A percentile compares a stretch with the other conserved stretches of the same genome.
Conservation (phyloP, 2,113 vertebrate genomes). For the Sorex araneus region DNA sequence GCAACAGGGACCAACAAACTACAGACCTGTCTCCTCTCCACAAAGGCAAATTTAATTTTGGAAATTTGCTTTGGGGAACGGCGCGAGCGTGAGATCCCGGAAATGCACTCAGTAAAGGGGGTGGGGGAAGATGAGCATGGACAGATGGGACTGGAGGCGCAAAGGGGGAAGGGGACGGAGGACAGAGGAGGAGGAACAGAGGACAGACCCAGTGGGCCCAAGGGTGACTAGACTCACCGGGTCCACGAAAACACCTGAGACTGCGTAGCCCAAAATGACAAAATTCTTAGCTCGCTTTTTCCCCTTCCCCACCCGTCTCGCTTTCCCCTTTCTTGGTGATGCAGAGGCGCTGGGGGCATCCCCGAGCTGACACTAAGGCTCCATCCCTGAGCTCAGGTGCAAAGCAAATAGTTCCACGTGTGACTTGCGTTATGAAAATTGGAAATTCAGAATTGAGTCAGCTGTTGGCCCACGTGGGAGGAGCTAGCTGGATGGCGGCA, state of each 20-base stretch:
- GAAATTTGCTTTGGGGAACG: conserved; percentile 55
- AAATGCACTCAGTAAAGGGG: conserved; percentile 10
- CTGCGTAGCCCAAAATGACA: background rate
- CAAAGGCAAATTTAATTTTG: conserved; percentile 44
- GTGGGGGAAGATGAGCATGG: background rate
- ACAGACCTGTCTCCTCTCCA: conserved; percentile 36
- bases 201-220: background rate
- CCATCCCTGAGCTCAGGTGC: conserved; percentile 48
- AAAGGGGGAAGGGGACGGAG: background rate
- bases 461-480: conserved; percentile 76
- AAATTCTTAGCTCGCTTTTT: background rate
- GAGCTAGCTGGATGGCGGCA: conserved; percentile 64
- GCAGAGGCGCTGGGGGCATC: background rate
- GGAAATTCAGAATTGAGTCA: conserved; percentile 71
- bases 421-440: conserved; percentile 7
- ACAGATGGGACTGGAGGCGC: background rate
- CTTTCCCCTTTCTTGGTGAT: background rate
- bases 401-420: conserved; percentile 49
- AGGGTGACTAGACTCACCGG: rapidly evolving
- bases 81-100: background rate
- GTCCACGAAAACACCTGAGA: background rate
- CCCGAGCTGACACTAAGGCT: conserved; percentile 59
- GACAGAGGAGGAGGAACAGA: background rate
- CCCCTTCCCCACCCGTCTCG: background rate
- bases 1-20: background rate